Evolutionary conservation across 2,113 vertebrate genomes (phyloP), one percentile per base, ranked within the genome.

Genomic region (Cyanistes caeruleus): DNA sequence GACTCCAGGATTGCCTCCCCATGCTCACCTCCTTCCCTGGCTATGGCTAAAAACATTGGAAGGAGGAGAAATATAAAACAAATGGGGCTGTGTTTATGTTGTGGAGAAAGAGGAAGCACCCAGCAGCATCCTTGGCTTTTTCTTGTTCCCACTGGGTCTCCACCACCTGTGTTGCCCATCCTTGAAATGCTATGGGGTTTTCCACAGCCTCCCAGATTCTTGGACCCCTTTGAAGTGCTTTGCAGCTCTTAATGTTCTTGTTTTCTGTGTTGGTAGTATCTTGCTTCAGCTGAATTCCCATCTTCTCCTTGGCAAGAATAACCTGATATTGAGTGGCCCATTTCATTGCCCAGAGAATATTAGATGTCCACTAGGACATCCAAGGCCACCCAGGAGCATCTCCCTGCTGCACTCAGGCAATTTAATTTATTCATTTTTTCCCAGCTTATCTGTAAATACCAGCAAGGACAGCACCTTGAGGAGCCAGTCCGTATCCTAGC

Each of bases 361-460:
- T 20, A 33, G 15, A n/a, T 62, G 55, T 78, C 55, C 55, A 5
- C 19, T 41, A 77, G 48, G 78, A 51, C 48, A 82, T 16, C 14
- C 5, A 0, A 46, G 67, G 72, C 59, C 7, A 6, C 55, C 64
- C 0, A 0, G 7, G 4, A 77, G 17, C 69, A n/a, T 51, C 33
- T 76, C 39, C 25, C 30, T 63, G 48, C 52, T 67, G 27, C 21
- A 2, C 9, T 4, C 7, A 60, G 59, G 33, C 70, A 10, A 62
- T 77, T 74, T 56, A 25, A 74, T 91, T 14, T 78, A 39, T 44
- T 58, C 23, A 8, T 33, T 64, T 37, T 55, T 37, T 11, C 9
- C 12, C 13, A 23, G 5, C 16, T 76, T 75, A 35, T 68, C 75
- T 41, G 9, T 60, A 73, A 93, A 31, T 62, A 22, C 59, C 37